phyloP scores from a whole-genome alignment of 2,113 vertebrate species.

The Gracilinanus agilis region DNA sequence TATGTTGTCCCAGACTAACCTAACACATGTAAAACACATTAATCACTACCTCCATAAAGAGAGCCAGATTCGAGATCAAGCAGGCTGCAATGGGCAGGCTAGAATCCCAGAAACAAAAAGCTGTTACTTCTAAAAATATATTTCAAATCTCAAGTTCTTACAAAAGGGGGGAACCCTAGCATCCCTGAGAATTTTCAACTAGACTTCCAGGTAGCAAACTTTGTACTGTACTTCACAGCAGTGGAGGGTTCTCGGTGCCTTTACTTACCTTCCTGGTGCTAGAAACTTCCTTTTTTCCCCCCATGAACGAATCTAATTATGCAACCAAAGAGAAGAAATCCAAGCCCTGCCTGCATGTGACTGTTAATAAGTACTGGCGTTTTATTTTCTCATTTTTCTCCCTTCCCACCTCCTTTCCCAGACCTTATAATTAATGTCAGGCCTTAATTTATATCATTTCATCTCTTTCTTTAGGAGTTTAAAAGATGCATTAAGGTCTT shows the following conservation, averaged over 20 bases:
- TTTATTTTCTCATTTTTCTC: conserved; percentile 6
- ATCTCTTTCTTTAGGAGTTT: background rate
- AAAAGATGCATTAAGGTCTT: background rate
- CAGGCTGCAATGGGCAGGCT: background rate
- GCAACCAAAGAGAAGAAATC: background rate
- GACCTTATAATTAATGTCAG: conserved; percentile 9
- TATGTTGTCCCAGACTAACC: background rate
- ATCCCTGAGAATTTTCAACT: background rate
- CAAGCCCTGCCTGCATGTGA: background rate
- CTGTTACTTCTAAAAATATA: background rate
- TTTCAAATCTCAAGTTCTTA: background rate
- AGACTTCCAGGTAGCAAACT: background rate
- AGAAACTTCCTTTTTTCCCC: background rate
- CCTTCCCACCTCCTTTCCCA: background rate
- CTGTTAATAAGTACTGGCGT: background rate
- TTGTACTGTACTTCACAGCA: background rate
- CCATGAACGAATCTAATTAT: background rate
- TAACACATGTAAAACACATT: background rate
- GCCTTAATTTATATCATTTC: background rate
- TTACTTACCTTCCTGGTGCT: background rate
- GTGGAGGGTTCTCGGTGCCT: background rate
- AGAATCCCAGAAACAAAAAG: background rate
- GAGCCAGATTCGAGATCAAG: background rate
- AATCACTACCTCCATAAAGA: background rate
- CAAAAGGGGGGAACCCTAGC: background rate